phyloP scores from a whole-genome alignment of 2,888 invertebrate genomes.

The Callosobruchus maculatus region DNA sequence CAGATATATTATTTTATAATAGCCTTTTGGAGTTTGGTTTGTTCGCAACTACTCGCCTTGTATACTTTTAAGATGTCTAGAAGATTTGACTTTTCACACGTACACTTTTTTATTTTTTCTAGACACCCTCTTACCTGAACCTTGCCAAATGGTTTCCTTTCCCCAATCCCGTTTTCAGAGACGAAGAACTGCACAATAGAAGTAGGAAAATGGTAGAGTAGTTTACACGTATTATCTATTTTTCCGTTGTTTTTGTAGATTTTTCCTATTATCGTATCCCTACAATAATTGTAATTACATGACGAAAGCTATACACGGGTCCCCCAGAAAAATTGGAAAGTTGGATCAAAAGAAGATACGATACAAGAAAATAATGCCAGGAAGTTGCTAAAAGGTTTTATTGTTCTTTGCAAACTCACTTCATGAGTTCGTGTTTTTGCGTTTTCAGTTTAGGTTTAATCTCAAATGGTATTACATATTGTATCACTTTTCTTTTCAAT shows the following conservation, averaged over 20 bases:
- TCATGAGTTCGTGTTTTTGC: too few species aligned
- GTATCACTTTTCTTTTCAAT: too few species aligned
- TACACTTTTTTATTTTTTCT: slow-evolving; percentile 37
- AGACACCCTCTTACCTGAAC: slow-evolving; percentile 58
- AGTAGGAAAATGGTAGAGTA: slow-evolving; percentile 35
- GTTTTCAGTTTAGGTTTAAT: too few species aligned
- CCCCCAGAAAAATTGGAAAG: background rate
- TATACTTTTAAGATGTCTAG: background rate
- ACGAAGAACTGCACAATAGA: slow-evolving; percentile 51
- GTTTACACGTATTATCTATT: slow-evolving; percentile 5
- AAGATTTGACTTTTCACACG: background rate
- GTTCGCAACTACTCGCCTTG: background rate
- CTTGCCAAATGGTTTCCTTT: slow-evolving; percentile 61
- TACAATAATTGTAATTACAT: too few species aligned
- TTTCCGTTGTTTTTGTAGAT: background rate
- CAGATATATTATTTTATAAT: too few species aligned
- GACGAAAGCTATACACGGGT: background rate
- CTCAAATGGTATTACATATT: too few species aligned
- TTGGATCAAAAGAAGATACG: too few species aligned
- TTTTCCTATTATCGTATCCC: background rate
- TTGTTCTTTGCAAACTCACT: too few species aligned
- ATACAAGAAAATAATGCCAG: too few species aligned
- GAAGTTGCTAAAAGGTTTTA: too few species aligned
- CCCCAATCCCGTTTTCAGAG: slow-evolving; percentile 58
- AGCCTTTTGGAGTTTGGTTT: too few species aligned